Base-by-base conservation (phyloP, 2,113 vertebrate genomes). In the Grammomys surdaster region DNA sequence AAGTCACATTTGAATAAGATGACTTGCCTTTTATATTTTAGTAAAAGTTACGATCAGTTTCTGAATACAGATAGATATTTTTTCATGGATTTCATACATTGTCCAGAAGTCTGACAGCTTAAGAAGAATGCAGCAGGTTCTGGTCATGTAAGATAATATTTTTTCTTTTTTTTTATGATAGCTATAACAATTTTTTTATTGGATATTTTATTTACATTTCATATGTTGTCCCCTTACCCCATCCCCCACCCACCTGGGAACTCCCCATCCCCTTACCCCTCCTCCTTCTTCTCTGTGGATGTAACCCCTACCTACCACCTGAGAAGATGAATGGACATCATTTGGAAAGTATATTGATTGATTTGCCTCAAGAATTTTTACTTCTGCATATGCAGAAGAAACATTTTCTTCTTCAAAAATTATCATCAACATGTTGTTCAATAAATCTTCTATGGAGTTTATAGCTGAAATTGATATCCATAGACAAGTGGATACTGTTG, bases 31-130 rank as follows among this genome's bases (percentile, higher is more conserved):
- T 56, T 51, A 72, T 3, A 82, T 4, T 36, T 4, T 17, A n/a
- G 17, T 31, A 63, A 72, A 88, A 80, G 28, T 28, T 72, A 13
- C 22, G 26, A 91, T 24, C 3, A 22, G 28, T 48, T 63, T 73
- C 46, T 87, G 69, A 81, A 31, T 6, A 4, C 0, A n/a, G 17
- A 28, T 22, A 12, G 3, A 4, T 10, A 7, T 36, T 26, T 73
- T 43, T 76, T 26, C 0, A 7, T 10, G 9, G 31, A 11, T 4
- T 48, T 0, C 22, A 13, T 5, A 9, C 0, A 19, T 16, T 86
- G 7, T 24, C 26, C 12, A n/a, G 43, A 17, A 33, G 46, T n/a
- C 3, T 26, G 22, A 70, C n/a, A 33, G 6, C 7, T 26, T 48
- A 6, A 16, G 70, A 36, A 75, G 19, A 93, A 31, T 10, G 14